These are phyloP conservation scores for Rhombomys opimus DNA, from an alignment of 2,113 vertebrate species.

Conservation along the genomic window DNA sequence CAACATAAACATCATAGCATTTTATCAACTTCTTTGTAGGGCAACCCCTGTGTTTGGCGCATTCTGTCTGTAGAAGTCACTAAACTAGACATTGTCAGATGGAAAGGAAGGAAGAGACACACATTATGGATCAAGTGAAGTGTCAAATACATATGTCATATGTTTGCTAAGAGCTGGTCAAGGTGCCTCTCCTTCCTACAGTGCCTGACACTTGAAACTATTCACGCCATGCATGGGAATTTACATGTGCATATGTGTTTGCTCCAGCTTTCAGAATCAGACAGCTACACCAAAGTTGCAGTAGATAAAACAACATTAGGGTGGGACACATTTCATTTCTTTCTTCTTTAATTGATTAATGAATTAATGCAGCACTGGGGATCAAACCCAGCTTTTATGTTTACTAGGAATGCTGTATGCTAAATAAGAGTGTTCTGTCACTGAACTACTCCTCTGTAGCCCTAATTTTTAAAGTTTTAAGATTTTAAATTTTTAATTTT, in stretches of 20 bases:
- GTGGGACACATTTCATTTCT: background rate
- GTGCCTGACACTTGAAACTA: constrained; percentile 14
- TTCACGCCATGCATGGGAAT: background rate
- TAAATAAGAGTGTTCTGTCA: background rate
- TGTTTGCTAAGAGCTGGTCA: constrained; percentile 39
- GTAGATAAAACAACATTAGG: background rate
- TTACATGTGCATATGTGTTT: background rate
- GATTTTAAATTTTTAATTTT: no score
- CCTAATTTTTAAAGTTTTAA: constrained; percentile 11
- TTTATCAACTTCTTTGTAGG: constrained; percentile 6
- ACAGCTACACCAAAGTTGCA: background rate
- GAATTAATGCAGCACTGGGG: background rate
- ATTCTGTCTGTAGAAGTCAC: background rate
- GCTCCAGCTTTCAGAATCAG: constrained; percentile 5
- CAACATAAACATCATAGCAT: constrained; percentile 15
- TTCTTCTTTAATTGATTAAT: background rate
- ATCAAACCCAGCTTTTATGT: background rate
- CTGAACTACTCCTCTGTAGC: background rate
- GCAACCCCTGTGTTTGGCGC: background rate
- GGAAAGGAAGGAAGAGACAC: background rate
- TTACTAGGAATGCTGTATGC: background rate
- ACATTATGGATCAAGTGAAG: constrained; percentile 14
- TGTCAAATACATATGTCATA: constrained; percentile 15
- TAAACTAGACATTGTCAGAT: background rate
- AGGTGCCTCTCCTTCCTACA: background rate